Conservation (phyloP, 2,888 invertebrate genomes). For the Notocelia uddmanniana region DNA sequence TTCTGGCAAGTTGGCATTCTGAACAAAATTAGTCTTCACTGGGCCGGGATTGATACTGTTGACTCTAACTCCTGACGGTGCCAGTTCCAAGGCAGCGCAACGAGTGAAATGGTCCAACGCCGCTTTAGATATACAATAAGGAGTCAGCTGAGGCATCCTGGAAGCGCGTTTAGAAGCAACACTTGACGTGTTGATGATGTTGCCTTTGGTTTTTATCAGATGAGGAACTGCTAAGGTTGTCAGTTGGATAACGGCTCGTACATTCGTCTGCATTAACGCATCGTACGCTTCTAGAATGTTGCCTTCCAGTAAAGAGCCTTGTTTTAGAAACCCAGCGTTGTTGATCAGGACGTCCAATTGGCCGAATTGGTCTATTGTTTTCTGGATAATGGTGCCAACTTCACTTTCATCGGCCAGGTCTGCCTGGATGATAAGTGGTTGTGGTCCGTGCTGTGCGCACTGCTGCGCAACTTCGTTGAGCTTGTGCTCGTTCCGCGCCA, state of each 20-base stretch:
- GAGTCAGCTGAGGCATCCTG: constrained; percentile 32
- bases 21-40: constrained; percentile 2
- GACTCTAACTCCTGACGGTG: not conserved
- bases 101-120: constrained; percentile 8
- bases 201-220: constrained; percentile 59
- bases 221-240: constrained; percentile 58
- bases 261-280: constrained; percentile 56
- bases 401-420: constrained; percentile 60
- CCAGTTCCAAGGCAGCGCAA: constrained; percentile 6
- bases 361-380: constrained; percentile 57
- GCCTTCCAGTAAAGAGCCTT: constrained; percentile 50
- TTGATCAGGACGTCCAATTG: constrained; percentile 63
- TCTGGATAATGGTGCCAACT: constrained; percentile 51
- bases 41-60: constrained; percentile 19
- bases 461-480: constrained; percentile 51
- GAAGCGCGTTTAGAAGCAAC: constrained; percentile 45
- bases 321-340: constrained; percentile 57
- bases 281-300: constrained; percentile 57
- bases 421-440: constrained; percentile 54
- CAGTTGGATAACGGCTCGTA: constrained; percentile 55
- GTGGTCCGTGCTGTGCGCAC: constrained; percentile 51
- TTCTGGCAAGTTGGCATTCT: not conserved
- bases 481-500: constrained; percentile 57
- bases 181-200: constrained; percentile 66
- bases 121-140: constrained; percentile 89